Evolutionary conservation across 2,113 vertebrate species (phyloP).

Genomic region (Columba janthina): DNA sequence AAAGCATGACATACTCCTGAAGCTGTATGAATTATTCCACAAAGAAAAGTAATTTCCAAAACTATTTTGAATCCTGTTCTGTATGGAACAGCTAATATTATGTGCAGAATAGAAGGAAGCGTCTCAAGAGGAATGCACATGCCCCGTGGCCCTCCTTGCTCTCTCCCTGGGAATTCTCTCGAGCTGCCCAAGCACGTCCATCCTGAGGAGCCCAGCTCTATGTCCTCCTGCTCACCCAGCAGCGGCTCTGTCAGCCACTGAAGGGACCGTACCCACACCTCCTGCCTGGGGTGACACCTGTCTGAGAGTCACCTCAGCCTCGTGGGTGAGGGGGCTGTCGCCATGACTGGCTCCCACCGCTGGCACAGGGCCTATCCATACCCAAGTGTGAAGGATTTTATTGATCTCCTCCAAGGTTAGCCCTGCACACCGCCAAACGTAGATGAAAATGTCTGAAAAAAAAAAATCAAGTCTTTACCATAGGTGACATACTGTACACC

Average conservation of each 20-base stretch:
- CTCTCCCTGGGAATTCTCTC: background rate
- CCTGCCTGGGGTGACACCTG: background rate
- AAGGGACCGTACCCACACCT: accelerated
- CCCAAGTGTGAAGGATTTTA: background rate
- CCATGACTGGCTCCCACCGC: background rate
- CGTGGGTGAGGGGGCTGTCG: accelerated
- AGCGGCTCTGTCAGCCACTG: accelerated
- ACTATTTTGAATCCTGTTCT: background rate
- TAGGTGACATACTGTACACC: background rate
- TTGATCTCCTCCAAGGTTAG: background rate
- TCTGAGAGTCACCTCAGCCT: background rate
- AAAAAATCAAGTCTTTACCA: background rate
- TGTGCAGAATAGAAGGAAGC: background rate
- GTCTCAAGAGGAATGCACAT: accelerated
- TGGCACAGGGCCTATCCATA: background rate
- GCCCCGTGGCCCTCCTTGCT: background rate
- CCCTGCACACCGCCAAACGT: background rate
- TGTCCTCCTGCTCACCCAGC: accelerated
- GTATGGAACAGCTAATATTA: background rate
- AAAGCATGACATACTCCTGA: accelerated
- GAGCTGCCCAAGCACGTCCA: background rate
- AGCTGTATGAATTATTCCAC: background rate
- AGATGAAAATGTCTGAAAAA: background rate
- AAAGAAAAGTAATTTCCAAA: background rate
- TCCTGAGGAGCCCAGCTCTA: accelerated